A percentile compares a stretch with the other conserved stretches of the same genome.
Conservation (phyloP, 1,140 invertebrate genomes). For the Atta cephalotes region DNA sequence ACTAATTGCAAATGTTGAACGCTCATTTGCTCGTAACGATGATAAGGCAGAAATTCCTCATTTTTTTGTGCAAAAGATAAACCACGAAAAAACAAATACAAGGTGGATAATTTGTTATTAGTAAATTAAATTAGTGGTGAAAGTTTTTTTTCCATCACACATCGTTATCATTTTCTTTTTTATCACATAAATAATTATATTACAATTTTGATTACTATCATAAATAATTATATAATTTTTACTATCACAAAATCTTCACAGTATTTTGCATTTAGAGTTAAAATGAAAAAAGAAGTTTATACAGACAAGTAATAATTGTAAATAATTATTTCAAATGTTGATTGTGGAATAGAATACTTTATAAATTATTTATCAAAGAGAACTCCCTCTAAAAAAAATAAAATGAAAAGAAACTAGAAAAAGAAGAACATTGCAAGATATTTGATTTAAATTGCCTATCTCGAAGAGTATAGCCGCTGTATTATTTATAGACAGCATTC, state of each 20-base stretch:
- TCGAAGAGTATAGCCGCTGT: neutral
- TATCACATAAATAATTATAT: no score
- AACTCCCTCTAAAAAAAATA: neutral
- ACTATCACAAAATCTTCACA: neutral
- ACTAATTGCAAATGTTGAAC: constrained; percentile 9
- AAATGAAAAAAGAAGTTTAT: neutral
- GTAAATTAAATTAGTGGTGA: neutral
- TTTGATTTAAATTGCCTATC: neutral
- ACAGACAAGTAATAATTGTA: neutral
- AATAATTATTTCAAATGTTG: neutral
- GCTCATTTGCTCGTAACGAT: neutral
- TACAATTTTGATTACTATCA: no score
- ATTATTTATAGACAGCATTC: constrained; percentile 2
- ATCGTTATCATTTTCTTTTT: neutral
- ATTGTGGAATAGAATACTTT: neutral
- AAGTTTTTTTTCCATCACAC: neutral
- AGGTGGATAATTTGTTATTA: neutral
- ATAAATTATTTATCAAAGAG: neutral
- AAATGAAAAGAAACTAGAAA: neutral
- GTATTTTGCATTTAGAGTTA: neutral
- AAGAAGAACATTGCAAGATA: neutral
- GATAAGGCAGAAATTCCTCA: neutral
- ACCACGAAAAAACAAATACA: neutral
- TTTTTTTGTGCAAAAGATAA: neutral
- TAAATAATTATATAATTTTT: neutral